Conservation (phyloP, 2,113 vertebrate genomes). For the Boulengeromyrus knoepffleri region DNA sequence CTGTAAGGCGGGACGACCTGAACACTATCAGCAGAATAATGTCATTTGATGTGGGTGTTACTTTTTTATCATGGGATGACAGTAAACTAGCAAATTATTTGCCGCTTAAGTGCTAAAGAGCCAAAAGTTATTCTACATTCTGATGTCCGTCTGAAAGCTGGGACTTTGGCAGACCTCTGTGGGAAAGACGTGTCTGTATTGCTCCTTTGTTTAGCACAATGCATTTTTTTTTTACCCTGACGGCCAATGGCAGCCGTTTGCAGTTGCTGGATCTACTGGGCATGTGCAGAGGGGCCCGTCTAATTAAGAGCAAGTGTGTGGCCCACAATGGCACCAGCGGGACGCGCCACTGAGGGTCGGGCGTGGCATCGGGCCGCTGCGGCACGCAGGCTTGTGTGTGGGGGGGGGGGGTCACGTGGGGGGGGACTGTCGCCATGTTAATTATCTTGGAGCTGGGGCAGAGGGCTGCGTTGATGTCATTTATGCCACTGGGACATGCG, state of each 20-base stretch:
- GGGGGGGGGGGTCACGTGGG: not conserved
- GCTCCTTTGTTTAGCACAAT: not conserved
- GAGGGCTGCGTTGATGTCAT: conserved; percentile 18
- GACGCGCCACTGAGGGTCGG: not conserved
- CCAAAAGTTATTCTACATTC: not conserved
- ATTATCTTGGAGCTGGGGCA: conserved; percentile 36
- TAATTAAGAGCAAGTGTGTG: not conserved
- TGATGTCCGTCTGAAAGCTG: not conserved
- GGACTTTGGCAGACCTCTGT: not conserved
- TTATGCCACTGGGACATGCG: not conserved
- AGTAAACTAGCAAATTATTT: not conserved
- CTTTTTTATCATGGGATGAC: not conserved
- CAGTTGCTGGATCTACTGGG: not conserved
- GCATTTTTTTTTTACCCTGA: not conserved
- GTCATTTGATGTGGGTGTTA: not conserved
- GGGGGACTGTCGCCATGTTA: conserved; percentile 19
- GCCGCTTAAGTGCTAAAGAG: not conserved
- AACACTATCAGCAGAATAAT: not conserved
- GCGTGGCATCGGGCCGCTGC: not conserved
- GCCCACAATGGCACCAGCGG: not conserved
- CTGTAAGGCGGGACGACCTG: not conserved
- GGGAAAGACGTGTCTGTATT: not conserved
- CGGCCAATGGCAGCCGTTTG: not conserved
- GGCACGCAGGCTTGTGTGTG: not conserved
- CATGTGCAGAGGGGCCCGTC: not conserved